phyloP scores from a whole-genome alignment of 2,888 invertebrate genomes.

The Homarus gammarus region DNA sequence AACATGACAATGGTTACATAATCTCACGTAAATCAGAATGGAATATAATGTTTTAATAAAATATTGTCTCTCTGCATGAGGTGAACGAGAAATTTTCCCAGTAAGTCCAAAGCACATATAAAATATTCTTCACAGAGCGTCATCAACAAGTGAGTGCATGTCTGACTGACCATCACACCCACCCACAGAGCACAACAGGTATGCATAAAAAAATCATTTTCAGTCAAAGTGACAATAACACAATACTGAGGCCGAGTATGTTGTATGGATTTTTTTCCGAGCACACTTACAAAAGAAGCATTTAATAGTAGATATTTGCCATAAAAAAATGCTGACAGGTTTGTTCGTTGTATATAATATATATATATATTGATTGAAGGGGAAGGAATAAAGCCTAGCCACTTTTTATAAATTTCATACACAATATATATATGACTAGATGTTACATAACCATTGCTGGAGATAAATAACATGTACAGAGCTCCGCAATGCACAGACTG shows the following conservation, averaged over 20 bases:
- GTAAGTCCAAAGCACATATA: slow-evolving; percentile 31
- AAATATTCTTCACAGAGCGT: slow-evolving; percentile 18
- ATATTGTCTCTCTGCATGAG: slow-evolving; percentile 14
- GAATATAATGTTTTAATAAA: not conserved
- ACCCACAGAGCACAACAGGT: slow-evolving; percentile 27
- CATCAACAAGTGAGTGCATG: not conserved
- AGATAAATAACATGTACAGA: slow-evolving; percentile 34
- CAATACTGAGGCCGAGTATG: slow-evolving; percentile 36
- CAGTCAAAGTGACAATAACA: slow-evolving; percentile 24
- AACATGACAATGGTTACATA: not conserved
- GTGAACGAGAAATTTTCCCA: slow-evolving; percentile 26
- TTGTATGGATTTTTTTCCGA: slow-evolving; percentile 8
- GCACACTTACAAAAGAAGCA: slow-evolving; percentile 63
- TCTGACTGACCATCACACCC: slow-evolving; percentile 3
- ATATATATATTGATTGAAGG: not conserved
- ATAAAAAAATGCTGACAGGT: slow-evolving; percentile 28
- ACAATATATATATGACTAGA: slow-evolving; percentile 59
- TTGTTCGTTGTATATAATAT: slow-evolving; percentile 18
- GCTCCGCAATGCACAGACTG: not conserved
- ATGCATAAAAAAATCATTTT: slow-evolving; percentile 38
- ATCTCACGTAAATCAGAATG: not conserved
- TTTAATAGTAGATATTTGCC: slow-evolving; percentile 37
- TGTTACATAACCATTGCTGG: slow-evolving; percentile 34
- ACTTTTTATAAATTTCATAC: slow-evolving; percentile 26
- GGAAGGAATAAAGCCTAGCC: slow-evolving; percentile 4